Conservation (phyloP, 2,113 vertebrate species). For the Colius striatus region DNA sequence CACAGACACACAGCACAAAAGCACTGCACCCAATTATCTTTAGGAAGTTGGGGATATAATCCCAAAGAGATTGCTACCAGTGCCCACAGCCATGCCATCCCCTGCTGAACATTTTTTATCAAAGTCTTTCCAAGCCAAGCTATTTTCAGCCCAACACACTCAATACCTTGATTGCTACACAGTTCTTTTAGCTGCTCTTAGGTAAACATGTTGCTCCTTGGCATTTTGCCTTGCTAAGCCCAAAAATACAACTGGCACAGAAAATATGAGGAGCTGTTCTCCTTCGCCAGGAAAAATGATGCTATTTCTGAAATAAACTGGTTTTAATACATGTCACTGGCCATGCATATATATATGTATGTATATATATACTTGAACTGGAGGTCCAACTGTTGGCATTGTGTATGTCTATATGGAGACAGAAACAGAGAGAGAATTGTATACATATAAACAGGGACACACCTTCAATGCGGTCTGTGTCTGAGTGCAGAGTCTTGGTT, state of each 20-base stretch:
- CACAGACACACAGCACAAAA: background rate
- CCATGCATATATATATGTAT: background rate
- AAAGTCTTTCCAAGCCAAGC: conserved; percentile 47
- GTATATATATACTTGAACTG: conserved; percentile 11
- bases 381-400: conserved; percentile 9
- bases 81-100: background rate
- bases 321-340: conserved; percentile 9
- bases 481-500: background rate
- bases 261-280: conserved; percentile 47
- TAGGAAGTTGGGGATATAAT: background rate
- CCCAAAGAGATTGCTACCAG: background rate
- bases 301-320: conserved; percentile 48
- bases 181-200: conserved; percentile 65
- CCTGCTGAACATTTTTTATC: conserved; percentile 34
- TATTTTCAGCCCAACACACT: conserved; percentile 67
- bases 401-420: background rate
- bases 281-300: conserved; percentile 38
- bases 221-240: conserved; percentile 35
- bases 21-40: background rate
- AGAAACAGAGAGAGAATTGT: background rate
- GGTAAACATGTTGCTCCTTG: conserved; percentile 60
- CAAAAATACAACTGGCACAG: conserved; percentile 55
- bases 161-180: conserved; percentile 66
- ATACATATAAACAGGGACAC: background rate
- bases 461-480: background rate